Conservation (phyloP, 2,113 vertebrate species). For the Bos javanicus region DNA sequence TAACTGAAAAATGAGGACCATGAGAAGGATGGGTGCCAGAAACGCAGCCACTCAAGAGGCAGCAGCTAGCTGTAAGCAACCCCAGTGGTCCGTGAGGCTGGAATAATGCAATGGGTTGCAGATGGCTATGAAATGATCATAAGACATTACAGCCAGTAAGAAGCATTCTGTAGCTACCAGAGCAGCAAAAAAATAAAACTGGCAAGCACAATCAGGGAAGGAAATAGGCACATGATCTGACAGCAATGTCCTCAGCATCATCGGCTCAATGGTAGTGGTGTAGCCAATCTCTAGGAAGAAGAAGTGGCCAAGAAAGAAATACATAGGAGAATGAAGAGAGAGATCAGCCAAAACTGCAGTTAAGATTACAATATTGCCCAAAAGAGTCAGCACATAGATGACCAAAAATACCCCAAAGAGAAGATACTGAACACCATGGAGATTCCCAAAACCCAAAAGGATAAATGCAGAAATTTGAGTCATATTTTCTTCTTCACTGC, state of each 20-base stretch:
- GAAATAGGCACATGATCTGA: constrained; percentile 36
- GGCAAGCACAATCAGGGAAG: constrained; percentile 26
- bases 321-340: constrained; percentile 30
- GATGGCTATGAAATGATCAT: constrained; percentile 40
- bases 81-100: constrained; percentile 2
- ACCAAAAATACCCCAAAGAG: constrained; percentile 45
- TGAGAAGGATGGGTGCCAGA: constrained; percentile 19
- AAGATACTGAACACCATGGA: constrained; percentile 33
- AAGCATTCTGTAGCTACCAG: constrained; percentile 42
- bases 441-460: constrained; percentile 53
- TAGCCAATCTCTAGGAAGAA: constrained; percentile 52
- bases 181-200: constrained; percentile 54
- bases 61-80: constrained; percentile 43
- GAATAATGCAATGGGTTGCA: constrained; percentile 47
- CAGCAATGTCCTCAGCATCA: constrained; percentile 38
- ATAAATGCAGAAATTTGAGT: constrained; percentile 54
- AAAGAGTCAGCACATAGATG: constrained; percentile 15
- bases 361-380: constrained; percentile 51
- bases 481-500: constrained; percentile 35
- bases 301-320: constrained; percentile 60
- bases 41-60: constrained; percentile 42
- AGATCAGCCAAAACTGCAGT: neutral
- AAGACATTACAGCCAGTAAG: constrained; percentile 48
- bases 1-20: constrained; percentile 23
- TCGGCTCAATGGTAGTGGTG: constrained; percentile 16